Evolutionary conservation across 2,888 invertebrate genomes (phyloP).

Genomic region (Eupeodes luniger): DNA sequence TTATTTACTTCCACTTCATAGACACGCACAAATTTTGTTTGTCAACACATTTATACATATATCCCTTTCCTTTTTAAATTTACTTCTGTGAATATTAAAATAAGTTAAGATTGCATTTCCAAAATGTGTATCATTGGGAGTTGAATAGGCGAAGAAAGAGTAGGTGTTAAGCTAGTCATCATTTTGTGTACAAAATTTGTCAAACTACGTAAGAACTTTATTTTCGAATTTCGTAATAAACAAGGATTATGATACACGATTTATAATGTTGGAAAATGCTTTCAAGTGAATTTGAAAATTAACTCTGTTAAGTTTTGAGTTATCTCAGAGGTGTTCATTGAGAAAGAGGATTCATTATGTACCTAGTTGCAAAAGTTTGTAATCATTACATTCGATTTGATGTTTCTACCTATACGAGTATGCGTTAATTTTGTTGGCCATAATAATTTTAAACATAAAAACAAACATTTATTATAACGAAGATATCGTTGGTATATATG

Average conservation of each 20-base stretch:
- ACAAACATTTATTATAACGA: too few relatives aligned
- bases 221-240: slow-evolving; percentile 36
- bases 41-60: slow-evolving; percentile 25
- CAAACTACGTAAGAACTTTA: slow-evolving; percentile 3
- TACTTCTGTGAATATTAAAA: background rate
- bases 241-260: slow-evolving; percentile 10
- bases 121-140: slow-evolving; percentile 32
- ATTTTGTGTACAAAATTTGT: slow-evolving; percentile 37
- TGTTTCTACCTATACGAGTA: too few relatives aligned
- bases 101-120: background rate
- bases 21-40: slow-evolving; percentile 53
- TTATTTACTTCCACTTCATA: slow-evolving; percentile 52
- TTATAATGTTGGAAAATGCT: slow-evolving; percentile 4
- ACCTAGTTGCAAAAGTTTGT: too few relatives aligned
- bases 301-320: slow-evolving; percentile 60
- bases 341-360: too few relatives aligned
- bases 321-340: slow-evolving; percentile 21
- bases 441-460: too few relatives aligned
- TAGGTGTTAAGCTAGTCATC: slow-evolving; percentile 46
- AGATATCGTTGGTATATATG: too few relatives aligned
- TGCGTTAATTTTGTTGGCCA: too few relatives aligned
- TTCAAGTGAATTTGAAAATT: slow-evolving; percentile 49
- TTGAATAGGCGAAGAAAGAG: slow-evolving; percentile 22
- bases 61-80: slow-evolving; percentile 8
- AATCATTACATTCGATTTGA: too few relatives aligned